Evolutionary conservation across 1,140 invertebrate species (phyloP).

Genomic region (Lycorma delicatula): DNA sequence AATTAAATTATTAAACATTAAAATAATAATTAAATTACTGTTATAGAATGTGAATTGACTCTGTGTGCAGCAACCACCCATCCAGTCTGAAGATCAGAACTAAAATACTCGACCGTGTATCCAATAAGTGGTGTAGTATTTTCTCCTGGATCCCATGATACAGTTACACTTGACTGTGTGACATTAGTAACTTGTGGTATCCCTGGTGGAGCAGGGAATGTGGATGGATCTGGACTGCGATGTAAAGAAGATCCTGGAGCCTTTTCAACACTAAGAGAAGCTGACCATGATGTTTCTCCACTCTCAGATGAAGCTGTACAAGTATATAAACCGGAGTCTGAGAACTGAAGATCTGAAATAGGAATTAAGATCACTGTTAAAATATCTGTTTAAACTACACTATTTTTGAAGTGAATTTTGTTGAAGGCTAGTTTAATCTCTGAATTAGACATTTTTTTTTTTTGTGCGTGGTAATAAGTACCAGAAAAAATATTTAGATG

Average conservation of each 20-base stretch:
- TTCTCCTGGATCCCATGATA: slow-evolving; percentile 59
- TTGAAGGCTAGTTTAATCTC: too few species aligned
- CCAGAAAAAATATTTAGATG: too few species aligned
- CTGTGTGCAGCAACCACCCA: slow-evolving; percentile 54
- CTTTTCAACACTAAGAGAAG: slow-evolving; percentile 58
- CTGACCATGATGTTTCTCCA: slow-evolving; percentile 77
- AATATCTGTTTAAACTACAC: too few species aligned
- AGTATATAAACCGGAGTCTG: slow-evolving; percentile 69
- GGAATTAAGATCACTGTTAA: background rate
- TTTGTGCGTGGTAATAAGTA: too few species aligned
- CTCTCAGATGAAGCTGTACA: slow-evolving; percentile 69
- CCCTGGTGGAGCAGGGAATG: slow-evolving; percentile 67
- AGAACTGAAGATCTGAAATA: slow-evolving; percentile 58
- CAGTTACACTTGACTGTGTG: slow-evolving; percentile 63
- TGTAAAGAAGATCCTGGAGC: slow-evolving; percentile 53
- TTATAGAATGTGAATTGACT: slow-evolving; percentile 18
- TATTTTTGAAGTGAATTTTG: too few species aligned
- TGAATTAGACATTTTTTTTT: too few species aligned
- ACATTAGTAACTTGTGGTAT: slow-evolving; percentile 62
- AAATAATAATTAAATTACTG: slow-evolving; percentile 13
- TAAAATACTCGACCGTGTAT: slow-evolving; percentile 81
- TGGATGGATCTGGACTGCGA: slow-evolving; percentile 62
- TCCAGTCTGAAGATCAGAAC: slow-evolving; percentile 67
- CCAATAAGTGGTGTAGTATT: slow-evolving; percentile 43
- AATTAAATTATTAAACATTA: background rate